Percentiles rank a stretch among this genome's conserved stretches.
phyloP scores from a whole-genome alignment of 2,888 invertebrate species.

The Amphiduros pacificus region DNA sequence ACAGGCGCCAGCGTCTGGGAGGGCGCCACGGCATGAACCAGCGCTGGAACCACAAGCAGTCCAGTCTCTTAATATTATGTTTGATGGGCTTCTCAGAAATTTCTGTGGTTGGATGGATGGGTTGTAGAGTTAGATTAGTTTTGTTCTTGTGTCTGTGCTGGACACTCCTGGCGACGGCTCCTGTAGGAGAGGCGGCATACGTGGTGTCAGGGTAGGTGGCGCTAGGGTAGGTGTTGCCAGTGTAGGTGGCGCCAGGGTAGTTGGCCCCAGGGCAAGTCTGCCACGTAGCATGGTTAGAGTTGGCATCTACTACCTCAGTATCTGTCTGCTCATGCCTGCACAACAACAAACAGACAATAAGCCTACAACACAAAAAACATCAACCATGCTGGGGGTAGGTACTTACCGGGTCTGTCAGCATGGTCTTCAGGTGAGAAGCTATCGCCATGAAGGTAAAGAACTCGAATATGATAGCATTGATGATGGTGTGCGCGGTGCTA shows the following conservation, averaged over 20 bases:
- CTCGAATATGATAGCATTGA: slow-evolving; percentile 80
- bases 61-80: slow-evolving; percentile 12
- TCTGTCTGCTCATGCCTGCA: too few species aligned
- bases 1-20: slow-evolving; percentile 46
- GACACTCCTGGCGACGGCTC: too few species aligned
- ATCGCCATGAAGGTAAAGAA: slow-evolving; percentile 73
- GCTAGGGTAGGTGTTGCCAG: background rate
- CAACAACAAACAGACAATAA: too few species aligned
- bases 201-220: background rate
- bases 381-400: background rate
- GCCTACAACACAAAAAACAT: too few species aligned
- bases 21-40: background rate
- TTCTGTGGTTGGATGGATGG: background rate
- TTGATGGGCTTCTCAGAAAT: too few species aligned
- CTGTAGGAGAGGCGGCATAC: background rate
- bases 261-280: too few species aligned
- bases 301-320: too few species aligned
- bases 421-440: slow-evolving; percentile 79
- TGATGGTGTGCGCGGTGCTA: slow-evolving; percentile 64
- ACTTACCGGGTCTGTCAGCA: slow-evolving; percentile 84
- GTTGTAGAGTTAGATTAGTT: too few species aligned
- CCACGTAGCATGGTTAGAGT: too few species aligned
- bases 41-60: background rate
- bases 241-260: slow-evolving; percentile 3
- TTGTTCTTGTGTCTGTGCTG: too few species aligned